Conservation (phyloP, 2,113 vertebrate genomes). For the Odontesthes bonariensis region DNA sequence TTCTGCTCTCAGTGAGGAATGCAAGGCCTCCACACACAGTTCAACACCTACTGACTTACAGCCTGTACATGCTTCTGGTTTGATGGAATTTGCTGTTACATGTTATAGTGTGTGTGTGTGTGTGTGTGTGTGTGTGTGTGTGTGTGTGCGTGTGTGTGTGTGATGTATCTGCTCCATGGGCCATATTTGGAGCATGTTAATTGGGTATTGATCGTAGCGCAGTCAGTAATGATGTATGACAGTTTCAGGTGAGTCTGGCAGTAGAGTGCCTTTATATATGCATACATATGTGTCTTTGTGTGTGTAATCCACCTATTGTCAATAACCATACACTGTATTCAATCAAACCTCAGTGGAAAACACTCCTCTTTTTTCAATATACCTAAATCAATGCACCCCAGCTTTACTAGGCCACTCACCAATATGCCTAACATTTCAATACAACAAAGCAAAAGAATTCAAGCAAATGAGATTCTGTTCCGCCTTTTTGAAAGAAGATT, state of each 20-base stretch:
- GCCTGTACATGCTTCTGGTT: constrained; percentile 5
- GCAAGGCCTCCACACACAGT: constrained; percentile 18
- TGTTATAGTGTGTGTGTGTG: not conserved
- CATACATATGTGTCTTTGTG: not conserved
- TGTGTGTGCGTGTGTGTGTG: constrained; percentile 21
- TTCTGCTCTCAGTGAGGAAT: constrained; percentile 60
- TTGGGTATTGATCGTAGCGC: constrained; percentile 60
- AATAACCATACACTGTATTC: constrained; percentile 57
- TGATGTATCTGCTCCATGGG: constrained; percentile 24
- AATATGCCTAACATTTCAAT: constrained; percentile 30
- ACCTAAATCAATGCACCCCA: constrained; percentile 37
- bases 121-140: constrained; percentile 19
- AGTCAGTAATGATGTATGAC: constrained; percentile 59
- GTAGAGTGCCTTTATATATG: constrained; percentile 31
- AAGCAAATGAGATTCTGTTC: constrained; percentile 27
- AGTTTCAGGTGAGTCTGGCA: constrained; percentile 47
- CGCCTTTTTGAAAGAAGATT: constrained; percentile 30
- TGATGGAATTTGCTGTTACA: constrained; percentile 6
- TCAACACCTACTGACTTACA: constrained; percentile 37
- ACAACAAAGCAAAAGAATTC: constrained; percentile 13
- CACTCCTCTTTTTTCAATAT: constrained; percentile 23
- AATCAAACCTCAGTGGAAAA: constrained; percentile 61
- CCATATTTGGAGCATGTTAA: constrained; percentile 68
- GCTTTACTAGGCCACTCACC: constrained; percentile 47
- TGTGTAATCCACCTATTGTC: constrained; percentile 15